A percentile compares a stretch with the other conserved stretches of the same genome.
Evolutionary conservation across 2,888 invertebrate species (phyloP).

Genomic region (Drosophila cognata): DNA sequence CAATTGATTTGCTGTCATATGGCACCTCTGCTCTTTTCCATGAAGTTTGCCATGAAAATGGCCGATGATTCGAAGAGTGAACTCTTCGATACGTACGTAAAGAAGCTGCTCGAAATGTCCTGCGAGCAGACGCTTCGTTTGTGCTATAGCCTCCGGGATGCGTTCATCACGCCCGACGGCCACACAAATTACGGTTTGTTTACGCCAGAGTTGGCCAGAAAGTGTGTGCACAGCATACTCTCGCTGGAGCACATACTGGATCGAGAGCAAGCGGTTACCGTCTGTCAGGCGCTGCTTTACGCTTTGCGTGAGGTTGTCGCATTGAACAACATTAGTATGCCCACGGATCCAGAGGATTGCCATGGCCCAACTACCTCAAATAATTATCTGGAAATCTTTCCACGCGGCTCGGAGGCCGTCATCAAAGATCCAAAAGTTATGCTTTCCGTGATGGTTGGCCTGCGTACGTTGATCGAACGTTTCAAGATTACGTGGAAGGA

Average conservation of each 20-base stretch:
- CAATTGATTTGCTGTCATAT: conserved; percentile 88
- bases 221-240: conserved; percentile 83
- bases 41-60: conserved; percentile 75
- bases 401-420: conserved; percentile 83
- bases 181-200: conserved; percentile 41
- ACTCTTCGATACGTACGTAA: conserved; percentile 87
- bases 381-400: conserved; percentile 60
- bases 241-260: conserved; percentile 86
- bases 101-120: conserved; percentile 87
- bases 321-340: conserved; percentile 40
- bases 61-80: conserved; percentile 68
- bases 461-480: conserved; percentile 88
- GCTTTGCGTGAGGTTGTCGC: conserved; percentile 86
- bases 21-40: conserved; percentile 87
- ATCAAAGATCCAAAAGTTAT: conserved; percentile 86
- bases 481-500: conserved; percentile 92
- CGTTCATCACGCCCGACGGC: conserved; percentile 62
- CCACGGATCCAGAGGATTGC: conserved; percentile 50
- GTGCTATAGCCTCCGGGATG: conserved; percentile 87
- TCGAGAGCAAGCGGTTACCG: conserved; percentile 87
- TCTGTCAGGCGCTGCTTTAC: conserved; percentile 88
- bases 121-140: conserved; percentile 88
- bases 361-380: conserved; percentile 50
- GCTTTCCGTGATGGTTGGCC: conserved; percentile 88
- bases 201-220: conserved; percentile 81